Evolutionary conservation across 2,113 vertebrate species (phyloP), one percentile per base, ranked within the genome.

Genomic region (Tricholaema leucomelas): DNA sequence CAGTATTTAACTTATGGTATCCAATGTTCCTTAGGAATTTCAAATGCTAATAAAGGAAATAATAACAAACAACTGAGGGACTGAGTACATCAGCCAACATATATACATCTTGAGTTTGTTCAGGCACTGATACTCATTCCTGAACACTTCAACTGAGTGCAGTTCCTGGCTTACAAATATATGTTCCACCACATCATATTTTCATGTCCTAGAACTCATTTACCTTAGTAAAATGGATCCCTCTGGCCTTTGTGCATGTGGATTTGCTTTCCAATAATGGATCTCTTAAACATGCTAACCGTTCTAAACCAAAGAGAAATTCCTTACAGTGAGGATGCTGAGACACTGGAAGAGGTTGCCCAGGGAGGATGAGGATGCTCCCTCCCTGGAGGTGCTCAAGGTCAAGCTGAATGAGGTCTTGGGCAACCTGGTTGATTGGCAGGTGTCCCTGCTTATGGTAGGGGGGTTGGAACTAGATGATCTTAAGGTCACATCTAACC

Each of bases 21-120:
- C 72, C 76, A 60, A 56, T 74, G 63, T 59, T 83, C 74, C 72
- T 70, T 59, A 90, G 63, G 75, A 85, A 93, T 92, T 95, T 94
- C 81, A 96, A 95, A 89, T 73, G 58, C 55, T 94, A 94, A 94
- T 82, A 93, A 93, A 85, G 61, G 72, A 93, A 94, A 79, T 79
- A 78, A 91, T 58, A 93, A 87, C 61, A 95, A 92, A 67, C 69
- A 92, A 92, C 50, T n/a, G n/a, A 46, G 60, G 70, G 88, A 87
- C 72, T 6, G 20, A 93, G 79, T 87, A 58, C 52, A 60, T 93
- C 75, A 76, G 95, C 94, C 95, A 96, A 92, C 50, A 87, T 14
- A 95, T 56, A 93, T 76, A 78, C 14, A 90, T 90, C 75, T 31
- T 56, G 58, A 91, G 84, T 87, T 90, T 96, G 78, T 92, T 96